Percentiles rank a stretch among this genome's conserved stretches.
Evolutionary conservation across 2,888 invertebrate genomes (phyloP).

Genomic region (Allolobophora icterica): DNA sequence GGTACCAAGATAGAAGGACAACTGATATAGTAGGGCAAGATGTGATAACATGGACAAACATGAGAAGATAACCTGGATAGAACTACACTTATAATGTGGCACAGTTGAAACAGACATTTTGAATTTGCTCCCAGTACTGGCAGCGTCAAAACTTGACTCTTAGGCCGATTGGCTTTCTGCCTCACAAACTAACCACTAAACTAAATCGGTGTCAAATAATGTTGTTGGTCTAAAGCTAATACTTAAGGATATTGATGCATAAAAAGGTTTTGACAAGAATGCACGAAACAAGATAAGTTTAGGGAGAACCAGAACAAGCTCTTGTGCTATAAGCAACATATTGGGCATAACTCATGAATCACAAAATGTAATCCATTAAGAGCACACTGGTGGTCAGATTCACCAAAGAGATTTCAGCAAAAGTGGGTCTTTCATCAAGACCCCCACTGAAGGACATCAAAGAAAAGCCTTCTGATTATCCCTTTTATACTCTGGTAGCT

Average conservation of each 20-base stretch:
- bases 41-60: neutral
- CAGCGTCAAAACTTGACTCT: neutral
- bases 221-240: neutral
- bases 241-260: neutral
- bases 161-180: neutral
- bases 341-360: neutral
- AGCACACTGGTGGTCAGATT: neutral
- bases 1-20: neutral
- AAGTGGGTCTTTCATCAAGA: neutral
- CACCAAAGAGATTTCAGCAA: neutral
- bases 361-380: neutral
- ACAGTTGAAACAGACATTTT: neutral
- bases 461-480: neutral
- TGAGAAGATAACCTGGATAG: neutral
- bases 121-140: neutral
- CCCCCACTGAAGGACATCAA: neutral
- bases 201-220: neutral
- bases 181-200: neutral
- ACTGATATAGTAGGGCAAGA: neutral
- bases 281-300: neutral
- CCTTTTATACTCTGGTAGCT: neutral
- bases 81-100: neutral
- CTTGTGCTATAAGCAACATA: neutral
- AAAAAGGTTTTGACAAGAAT: neutral
- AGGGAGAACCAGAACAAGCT: neutral